Evolutionary conservation across 2,888 invertebrate genomes (phyloP), one percentile per base, ranked within the genome.

Genomic region (Dynastes grantii): DNA sequence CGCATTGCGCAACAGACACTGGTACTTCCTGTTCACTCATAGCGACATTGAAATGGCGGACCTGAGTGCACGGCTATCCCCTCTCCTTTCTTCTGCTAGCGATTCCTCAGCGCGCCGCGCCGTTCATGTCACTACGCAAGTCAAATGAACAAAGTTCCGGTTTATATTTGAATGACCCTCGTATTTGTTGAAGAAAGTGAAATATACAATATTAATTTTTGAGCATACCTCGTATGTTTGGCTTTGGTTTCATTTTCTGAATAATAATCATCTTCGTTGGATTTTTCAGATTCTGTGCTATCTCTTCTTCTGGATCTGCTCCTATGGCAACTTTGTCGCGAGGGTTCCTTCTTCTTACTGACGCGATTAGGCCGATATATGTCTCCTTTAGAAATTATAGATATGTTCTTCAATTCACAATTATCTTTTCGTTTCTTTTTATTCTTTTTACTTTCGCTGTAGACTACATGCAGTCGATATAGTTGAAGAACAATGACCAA

Each of bases 401-500:
- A 91, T 81, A 92, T 91, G 80, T 90, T 90, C 53, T 90, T 87
- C 9, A 88, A 81, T 83, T 87, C 86, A 71, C 90, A 89, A 76
- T 87, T 84, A 22, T 85, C 81, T 68, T 6, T 89, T 87, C 58
- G 90, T 88, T 80, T 90, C 87, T 2, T 89, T 87, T 85, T 87
- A 45, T 80, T 85, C 0, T 89, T 88, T 83, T 90, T 91, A 82
- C 89, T 93, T 85, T 95, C 95, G 32, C 94, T 91, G 83, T 95
- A 94, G 0, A 96, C 92, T 0, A 96, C 96, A 85, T 95, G 95
- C 0, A 97, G 90, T 5, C 97, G 90, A 86, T 97, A 97, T 78
- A 97, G 90, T 87, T 97, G 96, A 0, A 98, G 91, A 0, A 97
- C 88, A 80, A 98, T 97, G 9, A 98, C 97, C 87, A 97, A 89